A percentile compares a stretch with the other conserved stretches of the same genome.
Evolutionary conservation across 2,888 invertebrate genomes (phyloP).

Genomic region (Panorpa germanica): DNA sequence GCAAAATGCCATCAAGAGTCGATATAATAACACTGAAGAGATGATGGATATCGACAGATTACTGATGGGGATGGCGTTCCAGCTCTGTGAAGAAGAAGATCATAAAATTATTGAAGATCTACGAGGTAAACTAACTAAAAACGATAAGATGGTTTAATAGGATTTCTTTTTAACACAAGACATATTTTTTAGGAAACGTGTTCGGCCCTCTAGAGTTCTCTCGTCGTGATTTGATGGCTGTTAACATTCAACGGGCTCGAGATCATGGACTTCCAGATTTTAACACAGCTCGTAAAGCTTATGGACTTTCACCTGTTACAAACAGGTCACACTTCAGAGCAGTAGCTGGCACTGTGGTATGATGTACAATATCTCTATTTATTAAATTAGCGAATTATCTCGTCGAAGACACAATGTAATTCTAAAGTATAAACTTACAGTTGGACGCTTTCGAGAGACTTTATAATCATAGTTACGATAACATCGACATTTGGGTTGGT

Average conservation of each 20-base stretch:
- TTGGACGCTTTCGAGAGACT: too few species aligned
- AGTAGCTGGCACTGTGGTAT: too few species aligned
- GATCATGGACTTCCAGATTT: constrained; percentile 40
- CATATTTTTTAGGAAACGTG: constrained; percentile 19
- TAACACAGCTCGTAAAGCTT: constrained; percentile 31
- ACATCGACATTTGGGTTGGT: constrained; percentile 34
- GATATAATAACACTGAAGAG: too few species aligned
- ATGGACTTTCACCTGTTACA: constrained; percentile 20
- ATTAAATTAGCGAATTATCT: not conserved
- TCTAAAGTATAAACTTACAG: too few species aligned
- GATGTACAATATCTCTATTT: too few species aligned
- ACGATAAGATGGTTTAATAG: too few species aligned
- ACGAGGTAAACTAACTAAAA: constrained; percentile 22
- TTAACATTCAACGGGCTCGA: constrained; percentile 33
- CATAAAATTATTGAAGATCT: constrained; percentile 37
- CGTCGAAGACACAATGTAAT: constrained; percentile 12
- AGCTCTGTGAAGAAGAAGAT: too few species aligned
- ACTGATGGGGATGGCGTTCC: too few species aligned
- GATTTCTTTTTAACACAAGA: not conserved
- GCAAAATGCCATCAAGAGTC: constrained; percentile 22
- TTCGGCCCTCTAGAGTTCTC: constrained; percentile 38
- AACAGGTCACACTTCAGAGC: constrained; percentile 17
- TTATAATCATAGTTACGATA: constrained; percentile 21
- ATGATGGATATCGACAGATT: too few species aligned
- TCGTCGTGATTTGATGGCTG: constrained; percentile 33